These are phyloP conservation scores for Auanema freiburgensis DNA, from an alignment of 2,888 invertebrate genomes.

Conservation along the genomic window DNA sequence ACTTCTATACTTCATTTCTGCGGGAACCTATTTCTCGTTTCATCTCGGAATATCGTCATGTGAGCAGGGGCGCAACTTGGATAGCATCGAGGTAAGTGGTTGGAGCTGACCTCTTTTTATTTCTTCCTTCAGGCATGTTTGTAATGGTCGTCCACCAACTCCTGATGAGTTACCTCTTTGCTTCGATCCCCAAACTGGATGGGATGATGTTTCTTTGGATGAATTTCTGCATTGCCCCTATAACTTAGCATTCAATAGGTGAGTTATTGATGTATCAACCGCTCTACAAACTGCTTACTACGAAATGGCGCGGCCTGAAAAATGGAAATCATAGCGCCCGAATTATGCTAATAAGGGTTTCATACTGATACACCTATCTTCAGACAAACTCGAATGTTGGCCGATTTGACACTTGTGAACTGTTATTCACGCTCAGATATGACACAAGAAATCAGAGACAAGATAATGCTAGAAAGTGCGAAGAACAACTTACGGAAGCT, in stretches of 20 bases:
- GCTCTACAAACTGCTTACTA: no score
- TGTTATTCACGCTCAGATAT: conserved; percentile 74
- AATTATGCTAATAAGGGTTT: not conserved
- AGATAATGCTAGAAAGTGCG: conserved; percentile 87
- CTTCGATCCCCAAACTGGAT: conserved; percentile 65
- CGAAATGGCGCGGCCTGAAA: no score
- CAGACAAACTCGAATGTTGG: conserved; percentile 90
- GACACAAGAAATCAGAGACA: conserved; percentile 31
- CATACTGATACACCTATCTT: conserved; percentile 9
- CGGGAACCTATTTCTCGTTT: conserved; percentile 90
- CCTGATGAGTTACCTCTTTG: conserved; percentile 78
- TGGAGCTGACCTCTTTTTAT: not conserved
- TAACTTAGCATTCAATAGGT: conserved; percentile 89
- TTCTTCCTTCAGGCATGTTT: conserved; percentile 60
- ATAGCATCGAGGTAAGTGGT: conserved; percentile 34
- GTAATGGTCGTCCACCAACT: conserved; percentile 72
- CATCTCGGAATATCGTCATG: conserved; percentile 94
- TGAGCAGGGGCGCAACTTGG: conserved; percentile 74
- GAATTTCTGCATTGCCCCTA: conserved; percentile 88
- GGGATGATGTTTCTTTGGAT: conserved; percentile 80
- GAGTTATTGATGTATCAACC: not conserved
- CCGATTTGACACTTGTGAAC: conserved; percentile 88
- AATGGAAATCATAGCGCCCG: no score
- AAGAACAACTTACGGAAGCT: conserved; percentile 75
- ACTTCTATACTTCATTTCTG: conserved; percentile 92